Evolutionary conservation across 2,888 invertebrate genomes (phyloP), one percentile per base, ranked within the genome.

Genomic region (Ectemnius continuus): DNA sequence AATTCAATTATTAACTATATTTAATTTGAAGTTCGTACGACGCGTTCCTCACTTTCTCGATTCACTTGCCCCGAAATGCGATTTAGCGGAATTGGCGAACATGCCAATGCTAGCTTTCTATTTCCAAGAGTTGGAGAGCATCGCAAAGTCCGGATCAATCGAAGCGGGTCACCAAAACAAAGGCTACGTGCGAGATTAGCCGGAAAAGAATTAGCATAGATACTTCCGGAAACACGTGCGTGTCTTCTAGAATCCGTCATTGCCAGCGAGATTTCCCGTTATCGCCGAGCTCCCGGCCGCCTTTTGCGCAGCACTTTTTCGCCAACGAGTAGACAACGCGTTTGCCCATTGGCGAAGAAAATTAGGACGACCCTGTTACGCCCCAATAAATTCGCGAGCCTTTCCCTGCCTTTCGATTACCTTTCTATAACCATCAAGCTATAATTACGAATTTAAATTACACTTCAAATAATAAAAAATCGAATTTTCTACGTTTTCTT

Each of bases 131-230:
- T 26, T 61, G 45, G 66, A 47, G 47, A 47, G 11, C 47, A n/a
- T 47, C 5, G 13, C 47, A 47, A 47, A 68, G 78, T 47, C 48
- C 47, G 47, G 57, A 4, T 45, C 18, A 18, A 16, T 45, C 23
- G 71, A 82, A 78, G 70, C 80, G 67, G 82, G 82, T 82, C 82
- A 80, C 23, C 71, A 70, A 82, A 82, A 76, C 70, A 75, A 76
- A 82, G 60, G 69, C 75, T 75, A 61, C 70, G 60, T 70, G 65
- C 26, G 28, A 71, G 78, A 79, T 79, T 75, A 67, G 66, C 60
- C 67, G 65, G 63, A 58, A 73, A 70, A 46, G 67, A 56, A 73
- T 81, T 77, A 80, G 74, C 82, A 80, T 75, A 68, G 14, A 0
- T 61, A 56, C 45, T 62, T 61, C 48, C 56, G 46, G n/a, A 70